Evolutionary conservation across 2,888 invertebrate species (phyloP).

Genomic region (Aricia artaxerxes): DNA sequence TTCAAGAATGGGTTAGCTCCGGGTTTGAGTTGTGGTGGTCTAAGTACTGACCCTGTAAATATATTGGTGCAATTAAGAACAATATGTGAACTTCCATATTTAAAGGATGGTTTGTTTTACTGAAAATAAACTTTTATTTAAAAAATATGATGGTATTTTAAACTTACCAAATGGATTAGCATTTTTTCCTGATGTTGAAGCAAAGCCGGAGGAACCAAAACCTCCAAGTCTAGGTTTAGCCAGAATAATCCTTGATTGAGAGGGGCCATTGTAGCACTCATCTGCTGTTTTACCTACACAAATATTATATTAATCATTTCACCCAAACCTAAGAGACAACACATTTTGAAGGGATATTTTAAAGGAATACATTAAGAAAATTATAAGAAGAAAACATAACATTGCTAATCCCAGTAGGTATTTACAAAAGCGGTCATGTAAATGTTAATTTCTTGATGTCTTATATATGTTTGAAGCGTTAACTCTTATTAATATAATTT

Average conservation of each 20-base stretch:
- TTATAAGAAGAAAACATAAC: too few relatives aligned
- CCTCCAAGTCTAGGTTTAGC: constrained; percentile 73
- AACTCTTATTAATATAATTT: background rate
- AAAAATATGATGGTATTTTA: background rate
- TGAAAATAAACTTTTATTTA: too few relatives aligned
- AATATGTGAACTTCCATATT: background rate
- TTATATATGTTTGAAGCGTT: background rate
- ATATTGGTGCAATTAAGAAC: background rate
- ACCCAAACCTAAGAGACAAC: background rate
- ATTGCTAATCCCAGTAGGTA: too few relatives aligned
- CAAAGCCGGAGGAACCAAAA: constrained; percentile 64
- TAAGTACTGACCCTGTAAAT: constrained; percentile 64
- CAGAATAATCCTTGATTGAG: constrained; percentile 67
- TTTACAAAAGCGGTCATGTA: too few relatives aligned
- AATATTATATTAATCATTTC: constrained; percentile 13
- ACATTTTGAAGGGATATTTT: background rate
- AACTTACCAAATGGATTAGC: constrained; percentile 66
- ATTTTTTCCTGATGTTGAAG: constrained; percentile 63
- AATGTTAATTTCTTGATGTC: background rate
- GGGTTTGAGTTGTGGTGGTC: constrained; percentile 71
- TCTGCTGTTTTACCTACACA: constrained; percentile 64
- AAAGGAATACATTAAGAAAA: background rate
- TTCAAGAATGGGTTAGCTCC: constrained; percentile 66
- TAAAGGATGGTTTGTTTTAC: too few relatives aligned
- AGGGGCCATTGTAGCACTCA: constrained; percentile 66